Evolutionary conservation across 2,888 invertebrate genomes (phyloP), one percentile per base, ranked within the genome.

Genomic region (Dorcus parallelipipedus): DNA sequence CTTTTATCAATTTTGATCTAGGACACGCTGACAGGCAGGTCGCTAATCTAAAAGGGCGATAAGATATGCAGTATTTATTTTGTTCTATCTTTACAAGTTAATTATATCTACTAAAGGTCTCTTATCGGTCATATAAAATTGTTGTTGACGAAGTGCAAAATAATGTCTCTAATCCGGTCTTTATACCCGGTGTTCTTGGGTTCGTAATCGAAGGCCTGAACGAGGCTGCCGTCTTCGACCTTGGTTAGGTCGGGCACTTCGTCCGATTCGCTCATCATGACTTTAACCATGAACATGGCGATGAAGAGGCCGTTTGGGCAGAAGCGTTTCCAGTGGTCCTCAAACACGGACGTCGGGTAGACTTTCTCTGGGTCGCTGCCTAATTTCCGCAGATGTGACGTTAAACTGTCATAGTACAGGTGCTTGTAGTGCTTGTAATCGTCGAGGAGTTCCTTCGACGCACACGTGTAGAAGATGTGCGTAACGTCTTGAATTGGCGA

Each of bases 311-410:
- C 71, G 47, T 56, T 67, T 38, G 55, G 67, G 42, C 66, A 65
- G 52, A 67, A 71, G 48, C 51, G 62, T 9, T 65, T 56, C 49
- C 73, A 58, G 38, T 75, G 70, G 10, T 65, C 52, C 6, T 58
- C 26, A 8, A 74, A 58, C 38, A 49, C 56, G 6, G 64, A 59
- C n/a, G 58, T 66, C 0, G 73, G 69, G 55, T 69, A 71, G 3
- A 71, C 49, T 8, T 59, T 53, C 1, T 64, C 56, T 1, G 68
- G 60, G 39, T 62, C 58, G 51, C 59, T 55, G 2, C 62, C 62
- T 5, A 60, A 48, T 38, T 52, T 9, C 8, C 14, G 39, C 5
- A 56, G 23, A 10, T 43, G 43, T 10, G 52, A 38, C 1, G 47
- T 47, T 1, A 62, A 38, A 38, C 45, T 48, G 8, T 52, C 23